Conservation (phyloP, 2,113 vertebrate species). For the Chlorodrepanis virens region DNA sequence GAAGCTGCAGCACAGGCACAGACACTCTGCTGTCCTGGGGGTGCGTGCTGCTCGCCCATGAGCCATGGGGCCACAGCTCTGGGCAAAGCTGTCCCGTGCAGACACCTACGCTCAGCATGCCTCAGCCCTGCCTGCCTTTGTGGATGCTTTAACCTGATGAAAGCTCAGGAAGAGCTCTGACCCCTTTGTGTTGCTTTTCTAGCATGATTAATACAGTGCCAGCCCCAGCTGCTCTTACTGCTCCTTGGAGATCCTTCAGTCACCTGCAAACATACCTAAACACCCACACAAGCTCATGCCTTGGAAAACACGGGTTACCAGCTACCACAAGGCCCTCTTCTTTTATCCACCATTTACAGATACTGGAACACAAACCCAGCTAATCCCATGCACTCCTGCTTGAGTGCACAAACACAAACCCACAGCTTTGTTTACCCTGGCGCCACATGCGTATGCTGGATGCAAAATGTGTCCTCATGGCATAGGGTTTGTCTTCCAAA, state of each 20-base stretch:
- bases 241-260: background rate
- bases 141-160: background rate
- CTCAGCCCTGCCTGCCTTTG: background rate
- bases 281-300: background rate
- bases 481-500: background rate
- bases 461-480: background rate
- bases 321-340: background rate
- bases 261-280: background rate
- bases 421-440: background rate
- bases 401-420: background rate
- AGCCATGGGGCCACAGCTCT: background rate
- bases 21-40: background rate
- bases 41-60: fast-evolving
- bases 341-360: background rate
- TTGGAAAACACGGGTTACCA: background rate
- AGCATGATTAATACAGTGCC: background rate
- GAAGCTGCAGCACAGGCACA: fast-evolving
- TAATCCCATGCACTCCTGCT: background rate
- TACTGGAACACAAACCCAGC: background rate
- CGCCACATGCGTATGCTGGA: fast-evolving
- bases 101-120: background rate
- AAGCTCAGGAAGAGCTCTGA: background rate
- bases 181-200: background rate
- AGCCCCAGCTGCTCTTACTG: background rate
- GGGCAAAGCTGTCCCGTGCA: background rate